These are phyloP conservation scores for Tetragonisca angustula DNA, from an alignment of 2,888 invertebrate genomes.

Conservation along the genomic window DNA sequence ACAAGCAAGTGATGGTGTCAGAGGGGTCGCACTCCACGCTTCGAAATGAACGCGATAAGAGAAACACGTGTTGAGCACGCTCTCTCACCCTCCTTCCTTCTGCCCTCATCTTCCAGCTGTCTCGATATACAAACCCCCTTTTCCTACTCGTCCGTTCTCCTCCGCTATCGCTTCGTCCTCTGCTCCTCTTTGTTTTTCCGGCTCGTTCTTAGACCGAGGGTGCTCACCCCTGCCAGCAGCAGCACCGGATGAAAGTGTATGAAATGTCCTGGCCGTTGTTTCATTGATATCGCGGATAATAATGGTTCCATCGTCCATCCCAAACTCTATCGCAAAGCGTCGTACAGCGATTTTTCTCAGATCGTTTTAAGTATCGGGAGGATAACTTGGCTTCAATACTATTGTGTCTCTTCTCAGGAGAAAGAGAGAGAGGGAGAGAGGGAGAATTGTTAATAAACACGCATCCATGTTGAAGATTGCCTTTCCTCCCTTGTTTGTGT, in stretches of 20 bases:
- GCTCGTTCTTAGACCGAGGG: constrained; percentile 31
- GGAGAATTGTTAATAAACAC: background rate
- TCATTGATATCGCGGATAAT: constrained; percentile 19
- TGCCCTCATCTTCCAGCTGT: constrained; percentile 53
- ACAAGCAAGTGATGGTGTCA: constrained; percentile 51
- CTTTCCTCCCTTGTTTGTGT: background rate
- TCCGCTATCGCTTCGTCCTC: constrained; percentile 49
- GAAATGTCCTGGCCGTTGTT: constrained; percentile 24
- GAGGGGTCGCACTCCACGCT: constrained; percentile 66
- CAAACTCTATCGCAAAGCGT: too few species aligned
- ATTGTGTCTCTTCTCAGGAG: background rate
- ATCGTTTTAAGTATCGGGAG: background rate
- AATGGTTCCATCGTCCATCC: background rate
- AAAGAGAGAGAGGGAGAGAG: background rate
- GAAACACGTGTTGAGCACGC: constrained; percentile 82
- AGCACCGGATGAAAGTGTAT: background rate
- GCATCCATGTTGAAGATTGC: background rate
- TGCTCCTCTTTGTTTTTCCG: constrained; percentile 40
- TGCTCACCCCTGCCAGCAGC: background rate
- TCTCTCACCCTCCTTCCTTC: constrained; percentile 61
- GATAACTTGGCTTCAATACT: background rate
- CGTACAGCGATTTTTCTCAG: background rate
- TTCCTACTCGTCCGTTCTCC: background rate
- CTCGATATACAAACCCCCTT: constrained; percentile 57
- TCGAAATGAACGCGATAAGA: constrained; percentile 80